Percentiles rank a stretch among this genome's conserved stretches.
Evolutionary conservation across 2,797 vertebrate genomes (phyloP).

Genomic region (Lates japonicus): DNA sequence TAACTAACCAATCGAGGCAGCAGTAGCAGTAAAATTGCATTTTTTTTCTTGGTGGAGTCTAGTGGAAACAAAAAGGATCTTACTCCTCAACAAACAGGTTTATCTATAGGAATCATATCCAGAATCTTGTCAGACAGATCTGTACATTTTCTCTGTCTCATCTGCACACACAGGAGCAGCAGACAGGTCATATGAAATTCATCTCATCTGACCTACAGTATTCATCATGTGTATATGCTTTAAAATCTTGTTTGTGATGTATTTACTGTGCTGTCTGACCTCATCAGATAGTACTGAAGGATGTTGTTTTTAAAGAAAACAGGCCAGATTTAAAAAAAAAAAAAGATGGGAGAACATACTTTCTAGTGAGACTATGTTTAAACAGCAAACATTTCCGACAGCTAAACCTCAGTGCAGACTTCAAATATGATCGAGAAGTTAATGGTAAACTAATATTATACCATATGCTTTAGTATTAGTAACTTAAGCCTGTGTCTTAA

Average conservation of each 20-base stretch:
- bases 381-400: constrained; percentile 1
- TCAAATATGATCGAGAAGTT: not conserved
- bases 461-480: not conserved
- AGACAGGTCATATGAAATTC: constrained; percentile 26
- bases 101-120: no score
- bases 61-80: no score
- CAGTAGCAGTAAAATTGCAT: no score
- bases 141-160: not conserved
- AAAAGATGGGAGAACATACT: no score
- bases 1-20: no score
- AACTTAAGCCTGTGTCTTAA: not conserved
- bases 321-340: not conserved
- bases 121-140: not conserved
- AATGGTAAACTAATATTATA: constrained; percentile 9
- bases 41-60: no score
- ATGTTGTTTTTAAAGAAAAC: not conserved
- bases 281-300: no score
- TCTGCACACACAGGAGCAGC: constrained; percentile 9
- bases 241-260: not conserved
- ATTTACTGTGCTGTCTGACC: not conserved
- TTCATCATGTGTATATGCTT: constrained; percentile 6
- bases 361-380: not conserved
- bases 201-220: not conserved
- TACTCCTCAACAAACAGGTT: no score
- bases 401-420: not conserved